Percentiles rank a stretch among this genome's conserved stretches.
phyloP scores from a whole-genome alignment of 2,888 invertebrate species.

The Prosopocoilus inquinatus region DNA sequence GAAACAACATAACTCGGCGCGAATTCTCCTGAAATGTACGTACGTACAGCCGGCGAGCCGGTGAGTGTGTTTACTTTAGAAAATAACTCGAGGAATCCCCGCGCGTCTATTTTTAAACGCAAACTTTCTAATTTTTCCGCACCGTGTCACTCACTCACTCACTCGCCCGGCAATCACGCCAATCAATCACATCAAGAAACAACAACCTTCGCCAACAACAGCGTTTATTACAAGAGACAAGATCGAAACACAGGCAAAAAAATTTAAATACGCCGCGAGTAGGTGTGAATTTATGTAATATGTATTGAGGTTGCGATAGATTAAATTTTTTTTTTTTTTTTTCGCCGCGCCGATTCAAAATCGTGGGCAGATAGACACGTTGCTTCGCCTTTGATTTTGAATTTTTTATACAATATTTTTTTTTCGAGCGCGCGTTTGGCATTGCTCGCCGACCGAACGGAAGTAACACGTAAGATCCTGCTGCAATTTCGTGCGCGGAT shows the following conservation, averaged over 20 bases:
- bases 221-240: background rate
- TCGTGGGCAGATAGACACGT: background rate
- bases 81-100: background rate
- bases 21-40: too few relatives aligned
- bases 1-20: too few relatives aligned
- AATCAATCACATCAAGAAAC: background rate
- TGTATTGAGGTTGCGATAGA: constrained; percentile 17
- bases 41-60: too few relatives aligned
- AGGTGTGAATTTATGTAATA: constrained; percentile 20
- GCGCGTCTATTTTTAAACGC: background rate
- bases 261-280: background rate
- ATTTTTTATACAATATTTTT: background rate
- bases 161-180: background rate
- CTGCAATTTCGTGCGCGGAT: background rate
- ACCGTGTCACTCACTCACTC: background rate
- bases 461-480: constrained; percentile 1
- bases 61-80: background rate
- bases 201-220: background rate
- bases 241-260: background rate
- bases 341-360: background rate
- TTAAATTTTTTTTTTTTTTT: background rate
- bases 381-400: background rate
- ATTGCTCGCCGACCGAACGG: background rate
- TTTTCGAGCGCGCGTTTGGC: background rate
- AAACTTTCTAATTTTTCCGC: background rate